Conservation (phyloP, 35 echinoderm and acorn worm genomes). For the Heliocidaris tuberculata region DNA sequence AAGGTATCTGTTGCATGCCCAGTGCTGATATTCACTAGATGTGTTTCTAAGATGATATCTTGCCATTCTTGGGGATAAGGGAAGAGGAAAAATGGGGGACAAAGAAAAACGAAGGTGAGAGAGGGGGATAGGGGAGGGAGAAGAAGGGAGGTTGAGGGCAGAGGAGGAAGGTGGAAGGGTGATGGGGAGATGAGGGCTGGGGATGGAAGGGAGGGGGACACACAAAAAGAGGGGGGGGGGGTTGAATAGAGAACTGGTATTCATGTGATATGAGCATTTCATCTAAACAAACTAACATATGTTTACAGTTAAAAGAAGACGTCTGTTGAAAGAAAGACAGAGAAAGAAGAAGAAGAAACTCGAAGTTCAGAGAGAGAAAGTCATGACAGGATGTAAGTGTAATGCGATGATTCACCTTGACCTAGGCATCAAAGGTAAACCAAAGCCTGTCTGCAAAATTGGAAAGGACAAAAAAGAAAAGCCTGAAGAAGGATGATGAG, state of each 20-base stretch:
- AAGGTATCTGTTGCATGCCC: background rate
- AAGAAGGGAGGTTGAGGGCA: no score
- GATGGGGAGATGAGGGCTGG: background rate
- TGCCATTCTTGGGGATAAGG: background rate
- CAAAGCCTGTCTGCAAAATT: background rate
- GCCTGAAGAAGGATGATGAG: slow-evolving; percentile 2
- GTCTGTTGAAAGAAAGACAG: background rate
- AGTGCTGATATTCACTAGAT: background rate
- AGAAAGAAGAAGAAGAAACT: background rate
- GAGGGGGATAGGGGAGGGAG: background rate
- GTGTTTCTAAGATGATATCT: background rate
- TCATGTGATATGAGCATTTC: background rate
- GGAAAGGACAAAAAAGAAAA: background rate
- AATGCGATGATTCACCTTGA: slow-evolving; percentile 32
- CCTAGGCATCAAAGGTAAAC: background rate
- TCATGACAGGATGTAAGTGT: slow-evolving; percentile 3
- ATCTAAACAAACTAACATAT: background rate
- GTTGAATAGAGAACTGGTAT: background rate
- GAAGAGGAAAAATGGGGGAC: background rate
- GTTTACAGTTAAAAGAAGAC: background rate
- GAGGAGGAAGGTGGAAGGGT: background rate
- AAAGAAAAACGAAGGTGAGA: background rate
- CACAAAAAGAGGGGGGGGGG: background rate
- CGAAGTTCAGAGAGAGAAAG: background rate
- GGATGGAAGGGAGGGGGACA: background rate